Conservation (phyloP, 2,797 vertebrate genomes). For the Oreortyx pictus region DNA sequence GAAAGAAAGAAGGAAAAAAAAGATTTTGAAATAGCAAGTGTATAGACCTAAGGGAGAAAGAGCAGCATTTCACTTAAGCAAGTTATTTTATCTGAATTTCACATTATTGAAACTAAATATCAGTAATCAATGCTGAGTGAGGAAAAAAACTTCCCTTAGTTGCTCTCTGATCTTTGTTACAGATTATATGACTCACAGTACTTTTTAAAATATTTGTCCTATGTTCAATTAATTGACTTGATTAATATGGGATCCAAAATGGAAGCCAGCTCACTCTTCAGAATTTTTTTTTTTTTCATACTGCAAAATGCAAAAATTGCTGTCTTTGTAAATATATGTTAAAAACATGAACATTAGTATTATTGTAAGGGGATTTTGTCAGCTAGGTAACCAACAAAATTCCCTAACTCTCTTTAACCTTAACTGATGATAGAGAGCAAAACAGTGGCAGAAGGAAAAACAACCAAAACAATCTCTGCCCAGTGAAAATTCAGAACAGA, state of each 20-base stretch:
- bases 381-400: not conserved
- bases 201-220: not conserved
- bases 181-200: not conserved
- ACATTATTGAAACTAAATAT: not conserved
- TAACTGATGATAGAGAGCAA: not conserved
- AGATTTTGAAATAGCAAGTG: not conserved
- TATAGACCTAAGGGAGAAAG: not conserved
- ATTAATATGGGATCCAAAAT: not conserved
- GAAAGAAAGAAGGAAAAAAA: not conserved
- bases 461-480: not conserved
- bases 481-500: constrained; percentile 2
- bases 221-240: not conserved
- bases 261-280: not conserved
- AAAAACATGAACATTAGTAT: not conserved
- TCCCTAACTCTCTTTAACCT: not conserved
- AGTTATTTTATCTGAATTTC: not conserved
- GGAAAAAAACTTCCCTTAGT: not conserved
- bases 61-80: not conserved
- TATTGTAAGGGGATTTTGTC: not conserved
- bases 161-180: not conserved
- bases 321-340: not conserved
- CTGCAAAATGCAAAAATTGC: not conserved
- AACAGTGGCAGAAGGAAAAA: not conserved
- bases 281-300: not conserved
- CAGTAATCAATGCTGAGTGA: not conserved